phyloP scores from a whole-genome alignment of 2,888 invertebrate genomes.

The Drosophila differens region DNA sequence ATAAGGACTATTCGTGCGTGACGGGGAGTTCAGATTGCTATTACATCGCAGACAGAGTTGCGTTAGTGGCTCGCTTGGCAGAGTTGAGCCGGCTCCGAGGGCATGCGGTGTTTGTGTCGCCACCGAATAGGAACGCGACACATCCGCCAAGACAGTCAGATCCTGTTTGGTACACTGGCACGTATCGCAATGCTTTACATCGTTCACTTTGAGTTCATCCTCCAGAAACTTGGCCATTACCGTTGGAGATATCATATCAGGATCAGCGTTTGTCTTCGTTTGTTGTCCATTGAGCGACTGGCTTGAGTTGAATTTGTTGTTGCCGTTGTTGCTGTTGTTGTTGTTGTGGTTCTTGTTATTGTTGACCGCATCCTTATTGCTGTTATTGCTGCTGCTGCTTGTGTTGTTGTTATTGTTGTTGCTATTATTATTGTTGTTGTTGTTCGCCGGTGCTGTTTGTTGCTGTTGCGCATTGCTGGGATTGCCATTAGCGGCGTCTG shows the following conservation, averaged over 20 bases:
- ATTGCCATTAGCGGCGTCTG: constrained; percentile 55
- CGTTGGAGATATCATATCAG: constrained; percentile 90
- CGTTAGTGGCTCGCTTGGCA: constrained; percentile 72
- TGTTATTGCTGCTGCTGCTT: constrained; percentile 28
- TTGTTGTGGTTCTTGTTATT: constrained; percentile 52
- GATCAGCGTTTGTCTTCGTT: constrained; percentile 56
- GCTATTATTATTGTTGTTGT: constrained; percentile 33
- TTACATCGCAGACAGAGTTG: constrained; percentile 88
- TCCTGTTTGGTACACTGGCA: constrained; percentile 89
- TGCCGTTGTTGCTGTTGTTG: constrained; percentile 42
- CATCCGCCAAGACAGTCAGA: constrained; percentile 87
- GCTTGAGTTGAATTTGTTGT: constrained; percentile 50
- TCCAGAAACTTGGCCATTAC: constrained; percentile 96
- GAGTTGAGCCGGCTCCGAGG: constrained; percentile 63
- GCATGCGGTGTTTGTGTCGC: constrained; percentile 88
- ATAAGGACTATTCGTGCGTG: constrained; percentile 85
- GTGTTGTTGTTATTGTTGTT: constrained; percentile 38
- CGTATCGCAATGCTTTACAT: constrained; percentile 93
- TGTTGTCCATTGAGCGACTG: constrained; percentile 42
- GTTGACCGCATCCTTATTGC: constrained; percentile 42
- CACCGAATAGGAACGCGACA: constrained; percentile 87
- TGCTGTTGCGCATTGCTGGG: constrained; percentile 30
- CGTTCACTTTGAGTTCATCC: constrained; percentile 92
- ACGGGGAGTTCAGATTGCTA: constrained; percentile 86
- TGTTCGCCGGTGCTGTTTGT: constrained; percentile 43